phyloP scores from a whole-genome alignment of 2,797 vertebrate species.

The Coluber constrictor region DNA sequence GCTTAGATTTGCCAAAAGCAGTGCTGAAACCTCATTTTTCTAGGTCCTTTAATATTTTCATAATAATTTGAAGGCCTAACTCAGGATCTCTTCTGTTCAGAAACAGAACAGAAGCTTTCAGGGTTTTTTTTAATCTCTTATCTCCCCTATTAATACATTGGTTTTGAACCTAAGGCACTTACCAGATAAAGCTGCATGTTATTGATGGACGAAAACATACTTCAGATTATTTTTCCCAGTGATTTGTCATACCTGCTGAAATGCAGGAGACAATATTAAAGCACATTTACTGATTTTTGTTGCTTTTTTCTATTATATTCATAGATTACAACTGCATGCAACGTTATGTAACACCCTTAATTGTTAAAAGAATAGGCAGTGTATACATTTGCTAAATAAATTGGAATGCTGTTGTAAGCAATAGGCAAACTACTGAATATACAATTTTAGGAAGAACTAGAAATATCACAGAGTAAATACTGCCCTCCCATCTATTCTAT shows the following conservation, averaged over 20 bases:
- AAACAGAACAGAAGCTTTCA: too few species aligned
- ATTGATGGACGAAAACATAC: neutral
- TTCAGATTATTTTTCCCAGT: neutral
- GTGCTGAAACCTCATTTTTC: neutral
- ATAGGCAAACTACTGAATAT: neutral
- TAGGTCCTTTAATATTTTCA: neutral
- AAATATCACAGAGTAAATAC: neutral
- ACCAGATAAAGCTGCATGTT: neutral
- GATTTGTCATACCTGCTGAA: neutral
- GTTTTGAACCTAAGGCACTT: neutral
- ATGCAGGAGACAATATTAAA: neutral
- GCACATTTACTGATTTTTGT: neutral
- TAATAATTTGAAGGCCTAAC: neutral
- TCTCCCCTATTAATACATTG: neutral
- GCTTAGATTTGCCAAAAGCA: neutral
- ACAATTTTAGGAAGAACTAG: neutral
- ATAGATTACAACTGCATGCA: neutral
- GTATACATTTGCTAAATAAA: neutral
- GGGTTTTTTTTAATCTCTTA: neutral
- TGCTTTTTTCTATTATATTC: neutral
- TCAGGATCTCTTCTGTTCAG: neutral
- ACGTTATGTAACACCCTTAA: neutral
- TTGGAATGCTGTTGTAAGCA: neutral
- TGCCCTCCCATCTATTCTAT: neutral
- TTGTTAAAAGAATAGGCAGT: neutral